Evolutionary conservation across 2,797 vertebrate genomes (phyloP).

Genomic region (Hylomyscus alleni): DNA sequence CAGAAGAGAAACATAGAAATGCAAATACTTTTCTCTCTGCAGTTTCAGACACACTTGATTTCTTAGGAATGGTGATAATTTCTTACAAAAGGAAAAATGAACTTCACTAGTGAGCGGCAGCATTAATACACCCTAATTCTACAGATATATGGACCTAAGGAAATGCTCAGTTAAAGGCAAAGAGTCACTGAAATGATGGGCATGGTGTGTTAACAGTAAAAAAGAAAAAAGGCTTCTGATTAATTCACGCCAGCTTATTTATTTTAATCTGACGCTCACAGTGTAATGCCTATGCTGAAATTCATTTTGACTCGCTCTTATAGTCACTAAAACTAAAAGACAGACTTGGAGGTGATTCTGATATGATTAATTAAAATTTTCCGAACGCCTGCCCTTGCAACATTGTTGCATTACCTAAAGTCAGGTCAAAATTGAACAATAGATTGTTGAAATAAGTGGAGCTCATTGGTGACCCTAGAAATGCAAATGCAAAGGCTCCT

Average conservation of each 20-base stretch:
- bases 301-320: slow-evolving; percentile 53
- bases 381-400: slow-evolving; percentile 2
- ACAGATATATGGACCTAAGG: slow-evolving; percentile 33
- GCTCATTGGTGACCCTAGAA: slow-evolving; percentile 54
- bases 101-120: slow-evolving; percentile 16
- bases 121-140: slow-evolving; percentile 3
- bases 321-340: slow-evolving; percentile 42
- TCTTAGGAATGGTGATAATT: slow-evolving; percentile 22
- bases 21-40: not conserved
- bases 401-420: slow-evolving; percentile 10
- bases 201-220: slow-evolving; percentile 17
- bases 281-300: slow-evolving; percentile 50
- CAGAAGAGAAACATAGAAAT: slow-evolving; percentile 1
- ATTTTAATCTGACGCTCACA: slow-evolving; percentile 66
- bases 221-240: slow-evolving; percentile 15
- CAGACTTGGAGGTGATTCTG: slow-evolving; percentile 45
- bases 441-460: slow-evolving; percentile 55
- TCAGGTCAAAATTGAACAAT: slow-evolving; percentile 63
- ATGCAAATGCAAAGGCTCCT: slow-evolving; percentile 51
- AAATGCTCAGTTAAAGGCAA: slow-evolving; percentile 48
- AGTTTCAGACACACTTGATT: slow-evolving; percentile 28
- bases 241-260: slow-evolving; percentile 63
- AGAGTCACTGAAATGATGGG: not conserved
- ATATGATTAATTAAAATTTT: slow-evolving; percentile 63
- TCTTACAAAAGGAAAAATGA: slow-evolving; percentile 42